Base-by-base conservation (phyloP, 2,888 invertebrate genomes). In the Phaedon cochleariae region DNA sequence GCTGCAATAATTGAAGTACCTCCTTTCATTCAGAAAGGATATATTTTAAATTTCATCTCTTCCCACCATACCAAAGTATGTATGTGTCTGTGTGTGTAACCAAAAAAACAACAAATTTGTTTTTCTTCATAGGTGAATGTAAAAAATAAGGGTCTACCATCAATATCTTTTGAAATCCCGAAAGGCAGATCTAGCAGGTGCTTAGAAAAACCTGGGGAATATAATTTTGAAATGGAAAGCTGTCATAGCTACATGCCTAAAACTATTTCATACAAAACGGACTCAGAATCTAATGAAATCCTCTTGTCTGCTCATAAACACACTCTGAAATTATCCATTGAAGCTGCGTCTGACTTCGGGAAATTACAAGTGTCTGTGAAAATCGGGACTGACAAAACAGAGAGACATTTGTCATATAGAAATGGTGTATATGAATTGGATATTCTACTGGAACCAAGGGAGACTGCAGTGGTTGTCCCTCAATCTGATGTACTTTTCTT, bases 21-120 rank as follows among this genome's bases (percentile, higher is more conserved):
- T 0, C 81, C 89, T n/a, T 95, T 97, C 80, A 80, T 86, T 21
- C 95, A 96, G 80, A 90, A 87, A 34, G 97, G 97, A 0, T 95
- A 92, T 81, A 87, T 88, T 51, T 86, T 95, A 60, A 87, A 89
- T 3, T 88, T 93, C 70, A 86, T 90, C 51, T 88, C 92, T 18
- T 90, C 92, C 15, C 94, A 95, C 79, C 85, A 87, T 21, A 88
- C 90, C 1, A 82, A 87, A 74, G 87, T 90, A 70, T 26, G 26
- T 26, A 26, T 3, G 7, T 26, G 7, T 26, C 26, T 26, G n/a
- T n/a, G n/a, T n/a, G n/a, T 10, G 15, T 15, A 41, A 15, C 41
- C 15, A 15, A 15, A 4, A 41, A 4, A 41, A 15, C 1, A 4
- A n/a, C n/a, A 41, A n/a, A 3, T 15, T 4, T 20, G 21, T 15